Conservation (phyloP, 2,888 invertebrate genomes). For the Calameuta filiformis region DNA sequence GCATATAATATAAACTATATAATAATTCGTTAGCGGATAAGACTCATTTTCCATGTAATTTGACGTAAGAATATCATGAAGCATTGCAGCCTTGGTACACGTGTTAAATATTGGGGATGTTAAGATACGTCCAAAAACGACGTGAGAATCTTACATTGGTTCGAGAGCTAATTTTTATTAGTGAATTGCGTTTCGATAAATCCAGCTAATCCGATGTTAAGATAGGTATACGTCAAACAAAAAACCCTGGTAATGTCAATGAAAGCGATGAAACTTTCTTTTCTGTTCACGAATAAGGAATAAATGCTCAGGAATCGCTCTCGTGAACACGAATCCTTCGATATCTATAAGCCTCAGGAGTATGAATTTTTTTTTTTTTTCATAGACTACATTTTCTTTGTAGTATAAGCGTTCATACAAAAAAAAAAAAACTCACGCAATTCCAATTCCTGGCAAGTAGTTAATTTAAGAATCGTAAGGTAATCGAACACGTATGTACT, state of each 20-base stretch:
- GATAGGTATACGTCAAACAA: not conserved
- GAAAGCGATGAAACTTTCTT: not conserved
- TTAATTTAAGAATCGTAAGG: not conserved
- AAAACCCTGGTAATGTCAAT: not conserved
- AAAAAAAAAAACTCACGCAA: not conserved
- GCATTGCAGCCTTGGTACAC: slow-evolving; percentile 25
- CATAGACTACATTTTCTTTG: not conserved
- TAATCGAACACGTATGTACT: not conserved
- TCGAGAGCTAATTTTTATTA: not conserved
- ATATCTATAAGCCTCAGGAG: not conserved
- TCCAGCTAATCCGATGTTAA: not conserved
- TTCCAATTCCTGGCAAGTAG: not conserved
- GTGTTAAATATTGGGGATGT: not conserved
- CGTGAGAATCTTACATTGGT: not conserved
- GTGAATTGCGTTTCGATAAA: not conserved
- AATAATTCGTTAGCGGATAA: slow-evolving; percentile 20
- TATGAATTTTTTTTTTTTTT: not conserved
- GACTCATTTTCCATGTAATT: slow-evolving; percentile 12
- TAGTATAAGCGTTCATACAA: not conserved
- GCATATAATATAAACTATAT: slow-evolving; percentile 13
- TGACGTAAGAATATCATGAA: slow-evolving; percentile 2
- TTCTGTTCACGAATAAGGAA: not conserved
- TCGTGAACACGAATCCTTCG: not conserved
- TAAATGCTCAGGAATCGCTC: not conserved
- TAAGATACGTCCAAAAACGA: not conserved